Evolutionary conservation across 2,888 invertebrate genomes (phyloP).

Genomic region (Dynastes grantii): DNA sequence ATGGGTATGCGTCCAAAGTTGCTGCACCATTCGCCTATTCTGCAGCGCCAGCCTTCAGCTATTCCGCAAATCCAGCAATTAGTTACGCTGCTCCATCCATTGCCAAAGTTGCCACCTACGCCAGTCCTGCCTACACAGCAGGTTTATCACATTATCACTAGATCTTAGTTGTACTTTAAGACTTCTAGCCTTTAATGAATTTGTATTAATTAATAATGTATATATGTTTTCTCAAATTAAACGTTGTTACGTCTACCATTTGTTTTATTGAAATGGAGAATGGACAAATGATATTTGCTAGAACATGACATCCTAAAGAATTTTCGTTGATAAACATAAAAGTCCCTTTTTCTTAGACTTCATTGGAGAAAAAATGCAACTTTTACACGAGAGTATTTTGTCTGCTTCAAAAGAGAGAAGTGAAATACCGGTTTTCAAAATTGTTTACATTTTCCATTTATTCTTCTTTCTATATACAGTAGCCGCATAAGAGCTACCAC

Average conservation of each 20-base stretch:
- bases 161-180: slow-evolving; percentile 29
- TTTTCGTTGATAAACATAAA: too few species aligned
- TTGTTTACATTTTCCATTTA: too few species aligned
- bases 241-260: background rate
- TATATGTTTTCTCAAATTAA: slow-evolving; percentile 12
- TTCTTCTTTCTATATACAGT: too few species aligned
- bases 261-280: background rate
- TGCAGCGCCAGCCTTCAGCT: slow-evolving; percentile 60
- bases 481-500: too few species aligned
- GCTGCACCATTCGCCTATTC: slow-evolving; percentile 47
- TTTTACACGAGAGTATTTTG: too few species aligned
- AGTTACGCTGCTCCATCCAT: slow-evolving; percentile 55
- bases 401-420: too few species aligned
- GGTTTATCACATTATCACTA: slow-evolving; percentile 41
- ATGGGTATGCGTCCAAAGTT: slow-evolving; percentile 55
- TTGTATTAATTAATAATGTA: slow-evolving; percentile 29
- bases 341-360: too few species aligned
- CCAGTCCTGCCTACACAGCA: slow-evolving; percentile 51
- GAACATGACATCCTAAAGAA: too few species aligned
- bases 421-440: too few species aligned
- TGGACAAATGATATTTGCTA: too few species aligned
- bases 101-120: slow-evolving; percentile 53
- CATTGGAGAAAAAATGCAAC: too few species aligned
- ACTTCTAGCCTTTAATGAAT: background rate
- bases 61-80: slow-evolving; percentile 64